Base-by-base conservation (phyloP, 2,113 vertebrate genomes). In the Ascaphus truei region DNA sequence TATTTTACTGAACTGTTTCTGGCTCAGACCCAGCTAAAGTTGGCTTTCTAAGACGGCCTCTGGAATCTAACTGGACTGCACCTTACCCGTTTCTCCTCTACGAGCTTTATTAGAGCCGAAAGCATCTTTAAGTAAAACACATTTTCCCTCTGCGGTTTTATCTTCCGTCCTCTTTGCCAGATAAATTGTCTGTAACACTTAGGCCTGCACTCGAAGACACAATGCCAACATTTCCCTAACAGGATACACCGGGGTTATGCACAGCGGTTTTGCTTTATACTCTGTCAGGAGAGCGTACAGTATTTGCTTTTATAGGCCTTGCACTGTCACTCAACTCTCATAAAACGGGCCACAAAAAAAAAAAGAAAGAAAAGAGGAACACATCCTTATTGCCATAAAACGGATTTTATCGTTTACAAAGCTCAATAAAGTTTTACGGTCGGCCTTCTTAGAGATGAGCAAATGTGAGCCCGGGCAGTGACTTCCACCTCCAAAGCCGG, bases 151-250 rank as follows among this genome's bases (percentile, higher is more conserved):
- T 1, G 7, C 62, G 5, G 37, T 15, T 7, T 62, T 50, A 62
- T 62, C 60, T 48, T 34, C 33, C 62, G n/a, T 53, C 22, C 13
- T 18, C 29, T 7, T 34, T 52, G 62, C 47, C 62, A 65, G 33
- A 65, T 65, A 53, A 52, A 65, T 39, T 29, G 62, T 64, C 48
- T 53, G 25, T 48, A 65, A 65, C 62, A 53, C 62, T 65, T 36
- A n/a, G 31, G 22, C 47, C 43, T 7, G 48, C 9, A n/a, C 62
- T 20, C 23, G 7, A 16, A 33, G 47, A 53, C 8, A 65, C 45
- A 34, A 65, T 39, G 62, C 48, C 62, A 53, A 48, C 62, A 27
- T 48, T 39, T 52, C 22, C 47, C 62, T 7, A 48, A 4, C 12
- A 50, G 61, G 61, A 64, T 37, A 48, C 10, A 16, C 6, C 13